These are phyloP conservation scores for Phodopus roborovskii DNA, from an alignment of 2,113 vertebrate genomes.

Conservation along the genomic window DNA sequence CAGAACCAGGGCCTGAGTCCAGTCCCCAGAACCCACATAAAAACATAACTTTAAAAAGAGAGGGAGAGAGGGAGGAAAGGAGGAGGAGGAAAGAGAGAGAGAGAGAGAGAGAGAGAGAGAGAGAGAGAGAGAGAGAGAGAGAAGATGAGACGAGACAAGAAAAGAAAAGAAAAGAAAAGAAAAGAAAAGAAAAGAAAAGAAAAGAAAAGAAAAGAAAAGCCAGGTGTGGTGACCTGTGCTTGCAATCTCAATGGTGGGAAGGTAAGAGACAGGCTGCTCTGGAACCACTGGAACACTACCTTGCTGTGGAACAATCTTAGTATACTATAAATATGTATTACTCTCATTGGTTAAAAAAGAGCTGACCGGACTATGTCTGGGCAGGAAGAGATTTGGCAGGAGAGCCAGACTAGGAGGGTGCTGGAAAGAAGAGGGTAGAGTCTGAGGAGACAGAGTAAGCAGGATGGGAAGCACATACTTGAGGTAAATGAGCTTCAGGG, in stretches of 20 bases:
- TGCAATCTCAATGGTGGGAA: background rate
- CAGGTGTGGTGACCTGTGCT: background rate
- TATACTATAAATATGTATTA: too few relatives aligned
- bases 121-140: too few relatives aligned
- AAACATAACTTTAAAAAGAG: background rate
- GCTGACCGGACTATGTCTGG: too few relatives aligned
- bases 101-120: accelerated
- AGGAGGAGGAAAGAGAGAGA: accelerated
- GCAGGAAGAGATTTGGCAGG: too few relatives aligned
- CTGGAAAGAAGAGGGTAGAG: too few relatives aligned
- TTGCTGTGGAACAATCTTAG: too few relatives aligned
- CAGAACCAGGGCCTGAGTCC: background rate
- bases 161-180: accelerated
- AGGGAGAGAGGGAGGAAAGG: accelerated
- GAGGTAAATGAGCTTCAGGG: too few relatives aligned
- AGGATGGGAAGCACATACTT: too few relatives aligned
- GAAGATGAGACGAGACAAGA: accelerated
- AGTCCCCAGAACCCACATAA: background rate
- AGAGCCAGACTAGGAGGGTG: too few relatives aligned
- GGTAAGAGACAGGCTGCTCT: background rate
- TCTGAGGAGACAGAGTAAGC: too few relatives aligned
- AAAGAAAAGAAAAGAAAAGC: background rate
- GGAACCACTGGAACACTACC: too few relatives aligned
- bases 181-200: accelerated
- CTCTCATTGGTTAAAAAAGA: too few relatives aligned